Evolutionary conservation across 2,113 vertebrate genomes (phyloP), one percentile per base, ranked within the genome.

Genomic region (Galbula dea): DNA sequence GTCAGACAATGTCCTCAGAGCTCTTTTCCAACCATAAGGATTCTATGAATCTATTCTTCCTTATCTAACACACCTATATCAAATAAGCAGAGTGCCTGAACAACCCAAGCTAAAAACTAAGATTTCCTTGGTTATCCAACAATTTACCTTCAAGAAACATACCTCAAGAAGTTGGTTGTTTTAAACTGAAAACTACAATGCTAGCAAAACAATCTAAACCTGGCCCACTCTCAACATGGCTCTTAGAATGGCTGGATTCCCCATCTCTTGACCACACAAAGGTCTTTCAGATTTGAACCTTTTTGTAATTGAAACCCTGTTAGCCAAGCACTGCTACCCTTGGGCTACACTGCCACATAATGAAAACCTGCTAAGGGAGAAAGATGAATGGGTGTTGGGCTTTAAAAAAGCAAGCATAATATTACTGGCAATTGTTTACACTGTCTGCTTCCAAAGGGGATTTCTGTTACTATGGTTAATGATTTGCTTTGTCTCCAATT

Each of bases 401-500:
- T n/a, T n/a, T 61, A 63, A 72, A 68, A 88, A 88, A 37, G 10
- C 4, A 2, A 78, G 46, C 30, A 37, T 9, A n/a, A 6, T 52
- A 45, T 71, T 87, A 79, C 72, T 26, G 34, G 32, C 27, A 92
- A 59, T 18, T 75, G 57, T 41, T 89, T 83, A 91, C 39, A 32
- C 49, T 43, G 39, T 29, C 86, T 91, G 77, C 65, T 84, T 67
- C 54, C 78, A 92, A 51, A 89, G 19, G 82, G n/a, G 36, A 45
- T 66, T 78, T 65, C n/a, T 55, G 61, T 59, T 82, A 51, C 43
- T 23, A 3, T 1, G 79, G 68, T 83, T 94, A 96, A 96, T 95
- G 2, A 97, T 96, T 95, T 69, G 96, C 81, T 93, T 79, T 76
- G 54, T 41, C 43, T 75, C 32, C 36, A 66, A 7, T 62, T 90